Evolutionary conservation across 2,888 invertebrate species (phyloP), one percentile per base, ranked within the genome.

Genomic region (Cephus spinipes): DNA sequence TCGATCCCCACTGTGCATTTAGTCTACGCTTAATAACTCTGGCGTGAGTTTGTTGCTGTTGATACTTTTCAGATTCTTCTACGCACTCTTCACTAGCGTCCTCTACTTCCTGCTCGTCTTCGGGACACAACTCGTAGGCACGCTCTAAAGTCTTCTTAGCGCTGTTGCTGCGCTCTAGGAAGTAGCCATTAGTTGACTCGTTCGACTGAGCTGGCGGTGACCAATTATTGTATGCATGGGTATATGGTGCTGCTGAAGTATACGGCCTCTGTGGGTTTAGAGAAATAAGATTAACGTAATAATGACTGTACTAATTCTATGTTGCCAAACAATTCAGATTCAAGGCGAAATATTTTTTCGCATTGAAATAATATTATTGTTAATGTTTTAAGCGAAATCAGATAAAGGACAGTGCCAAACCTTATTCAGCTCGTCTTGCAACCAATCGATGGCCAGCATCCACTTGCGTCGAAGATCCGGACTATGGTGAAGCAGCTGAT

Each of bases 131-230:
- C 88, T 96, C 96, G 83, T 94, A 93, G 11, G 97, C 97, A 89
- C 95, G 94, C 83, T 96, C 95, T 80, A 98, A 93, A 0, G 97
- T 98, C 90, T 97, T 96, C 83, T 97, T 94, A 0, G 98, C 98
- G 83, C 98, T 98, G 90, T 97, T 97, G 83, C 98, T 98, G 83
- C 98, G 94, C 91, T 98, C 98, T 83, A 99, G 92, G 93, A 97
- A 98, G 92, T 97, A 98, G 76, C 98, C 98, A 90, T 97, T 98
- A 68, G 98, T 97, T 32, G 96, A 97, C 90, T 99, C 98, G 92
- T 98, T 98, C 78, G 98, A 98, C 86, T 97, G 97, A 33, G 97
- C 96, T 31, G 98, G 98, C 11, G 97, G 97, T 89, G 98, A 98
- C 97, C 98, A 98, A 81, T 97, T 97, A 88, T 95, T 97, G 91